Evolutionary conservation across 2,797 vertebrate genomes (phyloP).

Genomic region (Oreochromis grahami): DNA sequence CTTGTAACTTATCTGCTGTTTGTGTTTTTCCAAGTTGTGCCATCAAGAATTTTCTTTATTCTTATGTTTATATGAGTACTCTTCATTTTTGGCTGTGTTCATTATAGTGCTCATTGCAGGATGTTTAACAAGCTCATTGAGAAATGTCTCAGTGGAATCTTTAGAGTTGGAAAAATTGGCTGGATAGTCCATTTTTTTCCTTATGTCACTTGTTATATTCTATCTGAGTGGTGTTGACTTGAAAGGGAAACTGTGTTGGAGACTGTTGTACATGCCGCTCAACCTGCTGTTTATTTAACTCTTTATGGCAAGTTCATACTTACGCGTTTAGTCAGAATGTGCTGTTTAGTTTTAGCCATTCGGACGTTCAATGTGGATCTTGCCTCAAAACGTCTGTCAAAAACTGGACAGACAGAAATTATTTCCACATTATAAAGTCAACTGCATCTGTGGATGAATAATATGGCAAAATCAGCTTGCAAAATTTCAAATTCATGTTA

Average conservation of each 20-base stretch:
- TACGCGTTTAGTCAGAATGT: constrained; percentile 9
- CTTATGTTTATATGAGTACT: neutral
- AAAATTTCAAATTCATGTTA: neutral
- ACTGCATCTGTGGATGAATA: neutral
- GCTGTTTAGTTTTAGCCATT: constrained; percentile 21
- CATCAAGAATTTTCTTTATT: neutral
- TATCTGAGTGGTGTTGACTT: constrained; percentile 63
- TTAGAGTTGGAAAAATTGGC: constrained; percentile 26
- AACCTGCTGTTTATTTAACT: constrained; percentile 56
- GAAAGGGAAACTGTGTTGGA: constrained; percentile 48
- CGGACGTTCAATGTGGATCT: neutral
- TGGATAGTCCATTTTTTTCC: constrained; percentile 54
- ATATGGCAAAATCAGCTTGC: neutral
- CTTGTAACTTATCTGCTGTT: constrained; percentile 20
- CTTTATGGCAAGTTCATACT: constrained; percentile 30
- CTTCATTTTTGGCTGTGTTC: neutral
- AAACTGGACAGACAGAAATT: constrained; percentile 11
- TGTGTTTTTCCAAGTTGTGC: neutral
- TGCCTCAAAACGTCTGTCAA: constrained; percentile 5
- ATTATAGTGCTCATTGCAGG: neutral
- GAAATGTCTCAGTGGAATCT: constrained; percentile 46
- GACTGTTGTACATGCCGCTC: constrained; percentile 36
- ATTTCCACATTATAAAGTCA: constrained; percentile 24
- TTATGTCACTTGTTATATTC: constrained; percentile 32
- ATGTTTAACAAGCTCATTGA: constrained; percentile 26